Evolutionary conservation across 2,797 vertebrate genomes (phyloP), one percentile per base, ranked within the genome.

Genomic region (Sciurus carolinensis): DNA sequence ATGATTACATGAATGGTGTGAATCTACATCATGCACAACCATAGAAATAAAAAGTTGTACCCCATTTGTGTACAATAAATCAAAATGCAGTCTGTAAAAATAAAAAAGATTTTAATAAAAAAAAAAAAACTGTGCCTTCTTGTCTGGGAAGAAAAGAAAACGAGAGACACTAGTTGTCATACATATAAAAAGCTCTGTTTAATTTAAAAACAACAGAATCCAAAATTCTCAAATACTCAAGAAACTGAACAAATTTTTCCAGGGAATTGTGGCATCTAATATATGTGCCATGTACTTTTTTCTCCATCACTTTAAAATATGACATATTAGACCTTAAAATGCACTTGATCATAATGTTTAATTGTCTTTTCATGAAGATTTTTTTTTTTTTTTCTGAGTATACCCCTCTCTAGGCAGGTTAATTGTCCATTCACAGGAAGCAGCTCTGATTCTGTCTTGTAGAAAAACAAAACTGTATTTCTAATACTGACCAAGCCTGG

Each of bases 301-400:
- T 33, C 39, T 82, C 3, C 71, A 12, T 28, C 14, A 69, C 12
- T 87, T 90, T 85, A 22, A 85, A 86, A 50, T 86, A 3, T 76
- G 80, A 81, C 3, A 81, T 82, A 12, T 52, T 95, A 87, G 62
- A 89, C 75, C 39, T 95, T 95, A 94, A 85, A 30, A 84, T 76
- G 20, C 11, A 62, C 50, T 92, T 94, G 71, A 44, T 92, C 50
- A 62, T 91, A 95, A 94, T 73, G 6, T 47, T 20, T 90, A 91
- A 91, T 69, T 64, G 52, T 5, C 12, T 9, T 90, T 90, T 66
- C 36, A 89, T 93, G 72, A 89, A 28, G 30, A 84, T 64, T 5
- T 90, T 47, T 93, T 92, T 64, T 5, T 90, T 42, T 93, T 92
- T 89, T 90, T 89, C 36, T 69, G 57, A 94, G 42, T 10, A 4